Base-by-base conservation (phyloP, 2,888 invertebrate species). In the Diogma glabrata region DNA sequence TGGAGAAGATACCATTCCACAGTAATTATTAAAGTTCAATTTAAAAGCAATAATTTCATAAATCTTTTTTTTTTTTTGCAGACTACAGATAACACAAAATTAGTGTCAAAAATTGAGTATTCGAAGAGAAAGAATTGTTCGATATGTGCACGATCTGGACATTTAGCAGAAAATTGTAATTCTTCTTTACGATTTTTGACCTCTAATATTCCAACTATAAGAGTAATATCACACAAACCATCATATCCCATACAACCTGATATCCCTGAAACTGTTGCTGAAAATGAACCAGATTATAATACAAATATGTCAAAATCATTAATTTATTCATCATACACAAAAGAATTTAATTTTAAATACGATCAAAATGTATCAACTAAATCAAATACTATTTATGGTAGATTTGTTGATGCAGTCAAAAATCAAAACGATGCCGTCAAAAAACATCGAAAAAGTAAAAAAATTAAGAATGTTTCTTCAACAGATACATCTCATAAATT, bases 1-100 rank as follows among this genome's bases (percentile, higher is more conserved):
- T 87, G 86, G 86, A 75, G 86, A 48, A 74, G 84, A 52, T 86
- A 84, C 67, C 83, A 84, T 64, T 75, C 79, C 56, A 85, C 84
- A 55, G 85, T 80, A 71, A 72, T 65, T 4, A n/a, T n/a, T n/a
- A n/a, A n/a, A n/a, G n/a, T n/a, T n/a, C n/a, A n/a, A n/a, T n/a
- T n/a, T n/a, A n/a, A n/a, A n/a, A n/a, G n/a, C n/a, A n/a, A n/a
- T n/a, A n/a, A n/a, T n/a, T 51, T 30, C 19, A 28, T 23, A 30
- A 45, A 47, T 51, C 9, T 5, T n/a, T 30, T 30, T n/a, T 30
- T n/a, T 47, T 47, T 20, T 50, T 61, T 59, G 47, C 66, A 78
- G 79, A 72, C 72, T 36, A 71, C 72, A 52, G 63, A 66, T 53
- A 72, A 74, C 58, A 60, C 62, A 16, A 61, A 66, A 1, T 62